These are phyloP conservation scores for Steatornis caripensis DNA, from an alignment of 2,113 vertebrate genomes.

Conservation along the genomic window DNA sequence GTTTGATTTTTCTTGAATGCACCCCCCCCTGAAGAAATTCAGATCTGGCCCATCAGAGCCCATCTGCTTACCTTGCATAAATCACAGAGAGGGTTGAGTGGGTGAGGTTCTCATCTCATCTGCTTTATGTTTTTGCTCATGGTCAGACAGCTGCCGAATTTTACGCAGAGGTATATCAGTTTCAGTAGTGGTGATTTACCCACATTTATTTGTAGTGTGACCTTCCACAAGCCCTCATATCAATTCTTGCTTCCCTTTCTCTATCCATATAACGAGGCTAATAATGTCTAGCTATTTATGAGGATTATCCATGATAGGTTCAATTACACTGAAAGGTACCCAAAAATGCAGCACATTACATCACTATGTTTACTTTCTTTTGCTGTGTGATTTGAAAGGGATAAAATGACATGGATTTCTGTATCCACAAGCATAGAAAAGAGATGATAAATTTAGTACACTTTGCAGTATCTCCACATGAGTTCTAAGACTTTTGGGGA, in stretches of 20 bases:
- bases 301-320: not conserved
- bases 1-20: not conserved
- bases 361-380: not conserved
- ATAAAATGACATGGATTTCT: not conserved
- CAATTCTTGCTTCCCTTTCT: not conserved
- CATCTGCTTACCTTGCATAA: not conserved
- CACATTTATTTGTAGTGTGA: not conserved
- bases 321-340: not conserved
- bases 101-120: not conserved
- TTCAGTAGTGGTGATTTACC: not conserved
- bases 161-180: not conserved
- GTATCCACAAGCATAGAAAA: not conserved
- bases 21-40: not conserved
- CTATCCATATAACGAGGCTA: not conserved
- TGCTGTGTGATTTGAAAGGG: not conserved
- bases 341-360: not conserved
- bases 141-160: constrained; percentile 1
- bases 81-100: not conserved
- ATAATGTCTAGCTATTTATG: not conserved
- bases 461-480: not conserved
- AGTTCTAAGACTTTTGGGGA: not conserved
- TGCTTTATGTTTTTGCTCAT: not conserved
- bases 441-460: not conserved
- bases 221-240: not conserved
- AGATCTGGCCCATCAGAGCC: not conserved